Evolutionary conservation across 64 coral and sea anemone species (phyloP).

Genomic region (Stichodactyla mertensii): DNA sequence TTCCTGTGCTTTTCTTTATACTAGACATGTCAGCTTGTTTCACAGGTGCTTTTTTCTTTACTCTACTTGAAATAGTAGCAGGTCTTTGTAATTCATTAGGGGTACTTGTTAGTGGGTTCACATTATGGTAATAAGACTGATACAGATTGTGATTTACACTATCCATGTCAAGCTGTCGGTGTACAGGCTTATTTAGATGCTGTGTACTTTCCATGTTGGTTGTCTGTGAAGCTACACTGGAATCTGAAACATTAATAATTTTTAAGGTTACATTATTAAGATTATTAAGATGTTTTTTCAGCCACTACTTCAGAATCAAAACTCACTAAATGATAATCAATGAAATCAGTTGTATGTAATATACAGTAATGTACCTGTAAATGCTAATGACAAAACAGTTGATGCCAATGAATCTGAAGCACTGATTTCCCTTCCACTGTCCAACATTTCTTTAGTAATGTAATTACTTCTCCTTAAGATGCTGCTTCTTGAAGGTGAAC

Average conservation of each 20-base stretch:
- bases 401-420: constrained; percentile 21
- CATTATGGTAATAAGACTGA: not conserved
- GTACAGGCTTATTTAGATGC: not conserved
- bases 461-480: not conserved
- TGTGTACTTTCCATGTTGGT: not conserved
- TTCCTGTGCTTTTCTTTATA: not conserved
- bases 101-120: constrained; percentile 13
- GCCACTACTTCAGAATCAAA: too few species aligned
- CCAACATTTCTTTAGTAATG: not conserved
- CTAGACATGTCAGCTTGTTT: not conserved
- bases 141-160: not conserved
- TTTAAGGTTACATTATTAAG: too few species aligned
- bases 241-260: not conserved
- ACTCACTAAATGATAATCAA: too few species aligned
- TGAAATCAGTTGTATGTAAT: too few species aligned
- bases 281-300: too few species aligned
- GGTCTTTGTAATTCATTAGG: constrained; percentile 10
- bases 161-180: constrained; percentile 20
- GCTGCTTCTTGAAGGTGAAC: not conserved
- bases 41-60: not conserved
- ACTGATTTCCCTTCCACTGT: not conserved
- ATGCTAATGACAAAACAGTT: constrained; percentile 19
- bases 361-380: not conserved
- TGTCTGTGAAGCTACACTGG: not conserved
- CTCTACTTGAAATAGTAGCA: not conserved